These are phyloP conservation scores for Neosilurus mollespiculum DNA, from an alignment of 2,797 vertebrate genomes.

Conservation along the genomic window DNA sequence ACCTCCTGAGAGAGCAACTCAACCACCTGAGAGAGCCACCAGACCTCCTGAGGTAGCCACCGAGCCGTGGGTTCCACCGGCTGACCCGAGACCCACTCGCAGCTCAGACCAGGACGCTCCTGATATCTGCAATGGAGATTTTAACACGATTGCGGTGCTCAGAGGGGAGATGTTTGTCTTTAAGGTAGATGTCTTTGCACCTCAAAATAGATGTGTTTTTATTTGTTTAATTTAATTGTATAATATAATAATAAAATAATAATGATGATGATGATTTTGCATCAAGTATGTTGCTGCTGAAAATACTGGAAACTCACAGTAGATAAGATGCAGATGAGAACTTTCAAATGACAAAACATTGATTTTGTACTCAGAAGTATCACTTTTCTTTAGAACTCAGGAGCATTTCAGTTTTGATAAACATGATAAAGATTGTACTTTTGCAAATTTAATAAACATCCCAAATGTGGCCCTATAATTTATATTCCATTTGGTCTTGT, in stretches of 20 bases:
- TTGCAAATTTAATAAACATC: neutral
- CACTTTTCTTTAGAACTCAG: neutral
- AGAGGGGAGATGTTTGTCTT: conserved; percentile 98
- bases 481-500: neutral
- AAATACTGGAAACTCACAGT: neutral
- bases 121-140: conserved; percentile 90
- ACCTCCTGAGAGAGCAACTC: conserved; percentile 1
- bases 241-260: too few relatives aligned
- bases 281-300: neutral
- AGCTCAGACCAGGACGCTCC: conserved; percentile 80
- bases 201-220: neutral
- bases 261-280: too few relatives aligned
- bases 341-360: neutral
- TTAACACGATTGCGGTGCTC: conserved; percentile 89
- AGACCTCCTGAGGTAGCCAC: conserved; percentile 63
- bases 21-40: conserved; percentile 58
- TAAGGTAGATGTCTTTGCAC: conserved; percentile 76
- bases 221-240: neutral
- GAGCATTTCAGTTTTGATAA: conserved; percentile 8
- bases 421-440: neutral
- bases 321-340: conserved; percentile 1
- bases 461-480: neutral
- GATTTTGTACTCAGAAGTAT: neutral
- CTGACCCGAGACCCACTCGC: conserved; percentile 73
- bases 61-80: conserved; percentile 68